Evolutionary conservation across 2,888 invertebrate genomes (phyloP), one percentile per base, ranked within the genome.

Genomic region (Apoda limacodes): DNA sequence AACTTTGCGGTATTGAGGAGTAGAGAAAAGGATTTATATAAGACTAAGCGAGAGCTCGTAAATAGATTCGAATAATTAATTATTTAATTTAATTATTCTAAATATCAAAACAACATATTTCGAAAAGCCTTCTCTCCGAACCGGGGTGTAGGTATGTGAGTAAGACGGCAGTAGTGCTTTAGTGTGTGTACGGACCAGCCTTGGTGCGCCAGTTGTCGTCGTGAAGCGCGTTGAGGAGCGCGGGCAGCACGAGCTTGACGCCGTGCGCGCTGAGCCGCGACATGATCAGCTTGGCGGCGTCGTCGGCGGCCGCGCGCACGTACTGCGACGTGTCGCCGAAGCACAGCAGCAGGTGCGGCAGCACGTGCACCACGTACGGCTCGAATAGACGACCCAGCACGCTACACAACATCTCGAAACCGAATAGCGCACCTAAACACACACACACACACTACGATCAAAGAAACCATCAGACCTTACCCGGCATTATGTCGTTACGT

Each of bases 161-260:
- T n/a, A n/a, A n/a, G n/a, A n/a, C n/a, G n/a, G n/a, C n/a, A n/a
- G n/a, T n/a, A n/a, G n/a, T n/a, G n/a, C n/a, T n/a, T n/a, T n/a
- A n/a, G n/a, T n/a, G n/a, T n/a, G n/a, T n/a, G n/a, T 6, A 43
- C 65, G 26, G 29, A 87, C 90, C 95, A 5, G 94, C 93, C 74
- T 98, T 98, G 1, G 99, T 99, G 55, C 99, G 83, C 99, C 99
- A 99, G 9, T 97, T 96, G 72, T 99, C 98, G 64, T 98, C 95
- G 63, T 98, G 93, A 32, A 99, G 80, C 17, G 97, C 98, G 48
- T 90, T 89, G 39, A 99, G 80, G 40, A 99, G 82, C 38, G 95
- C 90, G 1, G 99, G 99, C 46, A 99, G 82, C 33, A 99, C 95
- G 22, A 99, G 83, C 76, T 98, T 99, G 23, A 98, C 98, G 39